These are phyloP conservation scores for Hydriomena furcata DNA, from an alignment of 2,888 invertebrate genomes.

Conservation along the genomic window DNA sequence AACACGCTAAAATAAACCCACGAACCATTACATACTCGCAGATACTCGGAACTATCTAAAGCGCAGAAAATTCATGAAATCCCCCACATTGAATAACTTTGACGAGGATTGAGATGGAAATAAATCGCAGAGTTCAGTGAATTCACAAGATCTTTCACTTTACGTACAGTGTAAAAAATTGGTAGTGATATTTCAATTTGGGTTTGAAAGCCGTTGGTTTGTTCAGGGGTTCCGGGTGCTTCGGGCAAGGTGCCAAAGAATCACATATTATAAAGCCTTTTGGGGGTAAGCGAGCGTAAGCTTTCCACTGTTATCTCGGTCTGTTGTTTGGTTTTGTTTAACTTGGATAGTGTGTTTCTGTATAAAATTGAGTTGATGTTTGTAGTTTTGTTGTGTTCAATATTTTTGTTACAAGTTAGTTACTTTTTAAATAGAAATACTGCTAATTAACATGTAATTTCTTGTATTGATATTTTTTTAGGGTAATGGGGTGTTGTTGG, in stretches of 20 bases:
- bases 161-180: constrained; percentile 35
- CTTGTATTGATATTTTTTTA: no score
- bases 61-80: constrained; percentile 28
- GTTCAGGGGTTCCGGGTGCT: constrained; percentile 26
- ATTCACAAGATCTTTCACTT: constrained; percentile 39
- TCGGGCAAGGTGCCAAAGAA: constrained; percentile 35
- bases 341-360: constrained; percentile 22
- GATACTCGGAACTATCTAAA: constrained; percentile 5
- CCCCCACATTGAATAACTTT: constrained; percentile 33
- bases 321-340: constrained; percentile 30
- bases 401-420: background rate
- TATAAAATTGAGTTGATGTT: constrained; percentile 7
- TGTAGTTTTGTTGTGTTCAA: constrained; percentile 4
- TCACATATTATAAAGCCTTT: constrained; percentile 32
- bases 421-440: no score
- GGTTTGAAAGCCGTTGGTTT: constrained; percentile 23
- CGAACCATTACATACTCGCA: no score
- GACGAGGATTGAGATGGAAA: constrained; percentile 46
- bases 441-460: no score
- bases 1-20: no score
- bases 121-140: constrained; percentile 41
- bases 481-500: no score
- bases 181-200: constrained; percentile 43
- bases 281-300: constrained; percentile 27
- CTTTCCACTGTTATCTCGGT: constrained; percentile 24